Percentiles rank a stretch among this genome's conserved stretches.
Conservation (phyloP, 2,888 invertebrate genomes). For the Pachliopta kotzebuea region DNA sequence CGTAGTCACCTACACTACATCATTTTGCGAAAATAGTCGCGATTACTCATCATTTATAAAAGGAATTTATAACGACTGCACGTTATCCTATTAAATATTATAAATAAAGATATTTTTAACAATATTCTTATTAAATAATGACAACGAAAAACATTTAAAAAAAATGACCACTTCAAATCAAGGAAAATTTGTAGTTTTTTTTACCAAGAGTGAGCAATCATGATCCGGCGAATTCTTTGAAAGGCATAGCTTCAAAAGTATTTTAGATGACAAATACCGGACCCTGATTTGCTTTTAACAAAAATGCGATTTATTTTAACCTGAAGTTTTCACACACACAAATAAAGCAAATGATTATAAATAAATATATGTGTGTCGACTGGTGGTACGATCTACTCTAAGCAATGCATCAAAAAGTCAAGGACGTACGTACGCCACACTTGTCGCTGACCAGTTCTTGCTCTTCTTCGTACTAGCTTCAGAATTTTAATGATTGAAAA, state of each 20-base stretch:
- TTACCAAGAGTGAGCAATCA: not conserved
- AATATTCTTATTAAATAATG: not conserved
- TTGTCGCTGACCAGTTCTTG: constrained; percentile 44
- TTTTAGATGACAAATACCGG: not conserved
- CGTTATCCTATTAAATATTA: not conserved
- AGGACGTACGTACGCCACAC: constrained; percentile 44
- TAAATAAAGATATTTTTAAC: not conserved
- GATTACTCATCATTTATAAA: not conserved
- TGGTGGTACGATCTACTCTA: constrained; percentile 18
- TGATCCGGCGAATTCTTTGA: not conserved
- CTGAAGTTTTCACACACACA: constrained; percentile 19
- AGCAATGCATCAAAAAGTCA: constrained; percentile 54
- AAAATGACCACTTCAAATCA: not conserved
- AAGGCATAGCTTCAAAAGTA: not conserved
- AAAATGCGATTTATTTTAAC: not conserved
- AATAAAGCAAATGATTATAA: constrained; percentile 14
- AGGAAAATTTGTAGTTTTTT: not conserved
- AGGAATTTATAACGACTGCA: not conserved
- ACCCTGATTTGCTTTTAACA: not conserved
- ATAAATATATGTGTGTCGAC: constrained; percentile 22
- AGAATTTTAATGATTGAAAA: constrained; percentile 34
- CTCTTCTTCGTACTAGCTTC: constrained; percentile 44
- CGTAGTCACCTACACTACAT: not conserved
- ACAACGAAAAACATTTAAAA: not conserved
- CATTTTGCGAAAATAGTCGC: no score